A percentile compares a stretch with the other conserved stretches of the same genome.
Evolutionary conservation across 2,797 vertebrate species (phyloP).

Genomic region (Cynopterus sphinx): DNA sequence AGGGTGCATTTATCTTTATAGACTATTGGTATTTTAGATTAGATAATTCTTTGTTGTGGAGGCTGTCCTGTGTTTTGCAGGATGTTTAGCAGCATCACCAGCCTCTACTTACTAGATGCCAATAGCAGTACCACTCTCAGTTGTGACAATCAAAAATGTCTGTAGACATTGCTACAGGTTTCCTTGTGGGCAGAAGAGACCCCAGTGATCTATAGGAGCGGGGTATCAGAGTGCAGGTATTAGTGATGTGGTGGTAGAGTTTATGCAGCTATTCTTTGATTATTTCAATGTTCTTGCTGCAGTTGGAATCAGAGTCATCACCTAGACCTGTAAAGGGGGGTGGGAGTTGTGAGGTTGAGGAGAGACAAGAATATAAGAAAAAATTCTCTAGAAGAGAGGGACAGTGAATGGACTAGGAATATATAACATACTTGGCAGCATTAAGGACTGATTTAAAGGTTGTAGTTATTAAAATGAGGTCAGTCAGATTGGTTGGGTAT

Average conservation of each 20-base stretch:
- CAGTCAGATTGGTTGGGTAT: neutral
- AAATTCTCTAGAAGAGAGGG: neutral
- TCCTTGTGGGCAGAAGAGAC: neutral
- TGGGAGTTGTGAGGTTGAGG: neutral
- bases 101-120: neutral
- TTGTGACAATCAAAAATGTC: neutral
- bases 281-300: neutral
- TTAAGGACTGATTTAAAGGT: neutral
- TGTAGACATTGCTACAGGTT: neutral
- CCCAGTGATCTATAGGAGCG: neutral
- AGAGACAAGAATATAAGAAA: neutral
- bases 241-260: neutral
- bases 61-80: neutral
- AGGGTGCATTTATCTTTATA: too few relatives aligned
- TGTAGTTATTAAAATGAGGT: neutral
- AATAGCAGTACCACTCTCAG: neutral
- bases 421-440: neutral
- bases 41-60: neutral
- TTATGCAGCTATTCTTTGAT: neutral
- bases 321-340: neutral
- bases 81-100: neutral
- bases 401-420: neutral
- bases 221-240: neutral
- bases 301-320: neutral
- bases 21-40: neutral